Conservation (phyloP, 2,888 invertebrate genomes). For the Heliconius charithonia region DNA sequence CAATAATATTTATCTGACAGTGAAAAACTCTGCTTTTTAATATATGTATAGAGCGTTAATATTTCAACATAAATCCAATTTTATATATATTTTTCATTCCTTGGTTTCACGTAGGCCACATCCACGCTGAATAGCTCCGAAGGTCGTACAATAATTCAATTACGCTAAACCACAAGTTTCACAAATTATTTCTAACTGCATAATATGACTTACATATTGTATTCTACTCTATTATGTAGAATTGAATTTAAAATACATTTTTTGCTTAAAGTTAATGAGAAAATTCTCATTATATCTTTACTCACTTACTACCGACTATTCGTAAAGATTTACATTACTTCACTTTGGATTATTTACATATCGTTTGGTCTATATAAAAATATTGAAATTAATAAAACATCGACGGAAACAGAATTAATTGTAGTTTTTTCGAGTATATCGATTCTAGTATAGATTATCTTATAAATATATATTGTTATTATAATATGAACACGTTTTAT, state of each 20-base stretch:
- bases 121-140: conserved; percentile 24
- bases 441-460: too few species aligned
- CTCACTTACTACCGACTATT: too few species aligned
- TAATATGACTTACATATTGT: conserved; percentile 31
- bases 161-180: conserved; percentile 28
- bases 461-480: too few species aligned
- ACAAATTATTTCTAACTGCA: conserved; percentile 31
- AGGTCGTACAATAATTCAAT: conserved; percentile 31
- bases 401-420: too few species aligned
- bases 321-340: too few species aligned
- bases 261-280: not conserved
- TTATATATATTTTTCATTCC: not conserved
- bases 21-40: not conserved
- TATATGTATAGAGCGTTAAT: not conserved
- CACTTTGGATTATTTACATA: too few species aligned
- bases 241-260: not conserved
- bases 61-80: not conserved
- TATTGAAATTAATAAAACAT: too few species aligned
- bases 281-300: too few species aligned
- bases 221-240: not conserved
- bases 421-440: too few species aligned
- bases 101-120: conserved; percentile 1
- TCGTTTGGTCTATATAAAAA: too few species aligned
- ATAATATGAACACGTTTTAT: too few species aligned
- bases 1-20: not conserved